Evolutionary conservation across 1,140 invertebrate species (phyloP), one percentile per base, ranked within the genome.

Genomic region (Calliphora vicina): DNA sequence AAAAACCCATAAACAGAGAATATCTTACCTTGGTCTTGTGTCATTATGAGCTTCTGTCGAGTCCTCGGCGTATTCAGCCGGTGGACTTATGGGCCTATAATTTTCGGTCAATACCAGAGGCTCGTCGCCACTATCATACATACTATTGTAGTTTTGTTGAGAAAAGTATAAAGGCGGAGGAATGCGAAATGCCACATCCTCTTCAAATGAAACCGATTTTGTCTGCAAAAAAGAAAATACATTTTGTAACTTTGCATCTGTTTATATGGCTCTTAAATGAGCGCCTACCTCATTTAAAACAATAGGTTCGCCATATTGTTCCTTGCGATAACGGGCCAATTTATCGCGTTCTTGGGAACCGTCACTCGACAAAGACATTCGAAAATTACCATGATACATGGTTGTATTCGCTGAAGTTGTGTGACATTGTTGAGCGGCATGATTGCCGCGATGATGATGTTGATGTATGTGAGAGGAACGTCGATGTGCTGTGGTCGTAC

Each of bases 11-110:
- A 8, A 8, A 35, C 6, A 35, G 2, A 35, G 5, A 35, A 67
- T n/a, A 13, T 42, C 80, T 71, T 61, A 89, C 89, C 89, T 88
- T 42, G 87, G 87, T n/a, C 88, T 88, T 61, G 42, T 29, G 81
- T 89, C 89, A 61, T 89, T 90, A 74, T 88, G 85, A 29, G 85
- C 84, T 90, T 92, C 73, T 43, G 86, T 87, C 57, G 90, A 87
- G 67, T 91, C 91, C 35, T 90, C 89, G 1, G 93, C 93, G 85
- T 94, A 94, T 85, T 94, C 93, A 5, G 93, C 93, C 1, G 93
- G 93, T 25, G 93, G 93, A 87, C 93, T 94, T 80, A 94, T 93
- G 83, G 94, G 90, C 83, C 91, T 91, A 86, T 92, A 91, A 84
- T 92, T 91, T 61, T 92, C 92, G 0, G 87, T 91, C 12, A 90